Conservation (phyloP, 2,113 vertebrate genomes). For the Cisticola juncidis region DNA sequence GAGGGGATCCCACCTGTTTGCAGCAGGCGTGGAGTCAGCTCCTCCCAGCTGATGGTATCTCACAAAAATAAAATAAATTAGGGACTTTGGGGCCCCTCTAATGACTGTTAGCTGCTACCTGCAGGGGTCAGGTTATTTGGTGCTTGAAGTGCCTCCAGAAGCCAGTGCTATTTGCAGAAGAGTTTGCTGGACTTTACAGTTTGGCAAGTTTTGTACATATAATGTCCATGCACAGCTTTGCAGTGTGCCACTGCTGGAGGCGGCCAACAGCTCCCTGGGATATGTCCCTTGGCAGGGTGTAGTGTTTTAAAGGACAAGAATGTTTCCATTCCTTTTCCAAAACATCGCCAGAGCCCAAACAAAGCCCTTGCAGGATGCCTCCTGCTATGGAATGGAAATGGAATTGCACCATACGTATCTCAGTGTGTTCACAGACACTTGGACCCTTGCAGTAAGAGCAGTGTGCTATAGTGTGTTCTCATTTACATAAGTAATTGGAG, state of each 20-base stretch:
- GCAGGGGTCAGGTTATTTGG: neutral
- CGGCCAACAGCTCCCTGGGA: neutral
- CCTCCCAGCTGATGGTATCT: neutral
- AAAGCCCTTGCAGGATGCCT: neutral
- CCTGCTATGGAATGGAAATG: neutral
- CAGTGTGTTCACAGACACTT: neutral
- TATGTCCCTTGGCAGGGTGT: neutral
- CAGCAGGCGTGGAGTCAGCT: neutral
- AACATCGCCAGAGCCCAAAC: neutral
- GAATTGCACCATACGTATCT: fast-evolving
- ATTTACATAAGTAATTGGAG: conserved; percentile 9
- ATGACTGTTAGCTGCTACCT: neutral
- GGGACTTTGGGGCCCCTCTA: neutral
- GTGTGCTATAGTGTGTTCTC: neutral
- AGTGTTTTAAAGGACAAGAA: neutral
- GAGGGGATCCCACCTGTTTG: neutral
- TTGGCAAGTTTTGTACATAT: fast-evolving
- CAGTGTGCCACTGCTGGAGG: neutral
- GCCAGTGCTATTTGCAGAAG: neutral
- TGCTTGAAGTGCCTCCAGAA: neutral
- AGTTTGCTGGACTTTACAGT: fast-evolving
- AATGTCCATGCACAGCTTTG: fast-evolving
- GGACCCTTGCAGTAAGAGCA: neutral
- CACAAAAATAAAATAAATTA: neutral
- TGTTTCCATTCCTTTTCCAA: neutral